A percentile compares a stretch with the other conserved stretches of the same genome.
Evolutionary conservation across 2,888 invertebrate genomes (phyloP).

Genomic region (Chaetogeoica ovagalla): DNA sequence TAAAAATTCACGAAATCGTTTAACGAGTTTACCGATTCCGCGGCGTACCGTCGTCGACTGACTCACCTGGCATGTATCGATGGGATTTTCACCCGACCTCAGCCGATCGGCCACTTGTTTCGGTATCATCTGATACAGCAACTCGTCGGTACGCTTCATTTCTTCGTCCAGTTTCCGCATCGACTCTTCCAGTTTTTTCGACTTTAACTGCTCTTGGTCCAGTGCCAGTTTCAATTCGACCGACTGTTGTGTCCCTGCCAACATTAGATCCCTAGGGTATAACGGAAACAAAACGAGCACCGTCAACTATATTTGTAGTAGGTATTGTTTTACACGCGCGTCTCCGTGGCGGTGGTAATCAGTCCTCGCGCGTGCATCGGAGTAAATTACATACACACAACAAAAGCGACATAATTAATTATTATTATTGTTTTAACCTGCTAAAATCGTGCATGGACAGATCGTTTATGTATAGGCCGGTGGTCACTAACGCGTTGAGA

Average conservation of each 20-base stretch:
- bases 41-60: not conserved
- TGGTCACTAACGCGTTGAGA: conserved; percentile 85
- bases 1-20: conserved; percentile 59
- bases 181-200: conserved; percentile 92
- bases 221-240: conserved; percentile 93
- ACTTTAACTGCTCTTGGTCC: conserved; percentile 95
- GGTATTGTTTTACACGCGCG: not conserved
- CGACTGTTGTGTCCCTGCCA: conserved; percentile 96
- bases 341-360: conserved; percentile 1
- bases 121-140: conserved; percentile 98
- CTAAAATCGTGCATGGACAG: conserved; percentile 99
- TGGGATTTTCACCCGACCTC: conserved; percentile 90
- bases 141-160: conserved; percentile 92
- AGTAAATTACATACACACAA: not conserved
- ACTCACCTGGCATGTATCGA: conserved; percentile 91
- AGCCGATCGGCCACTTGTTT: conserved; percentile 94
- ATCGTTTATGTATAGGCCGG: conserved; percentile 95
- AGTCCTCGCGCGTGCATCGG: not conserved
- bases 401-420: not conserved
- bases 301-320: not conserved
- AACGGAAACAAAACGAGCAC: conserved; percentile 27
- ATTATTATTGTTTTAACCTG: conserved; percentile 65
- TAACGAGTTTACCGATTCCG: not conserved
- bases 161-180: conserved; percentile 95
- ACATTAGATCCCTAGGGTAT: conserved; percentile 79